Evolutionary conservation across 1,140 invertebrate genomes (phyloP).

Genomic region (Goniozus legneri): DNA sequence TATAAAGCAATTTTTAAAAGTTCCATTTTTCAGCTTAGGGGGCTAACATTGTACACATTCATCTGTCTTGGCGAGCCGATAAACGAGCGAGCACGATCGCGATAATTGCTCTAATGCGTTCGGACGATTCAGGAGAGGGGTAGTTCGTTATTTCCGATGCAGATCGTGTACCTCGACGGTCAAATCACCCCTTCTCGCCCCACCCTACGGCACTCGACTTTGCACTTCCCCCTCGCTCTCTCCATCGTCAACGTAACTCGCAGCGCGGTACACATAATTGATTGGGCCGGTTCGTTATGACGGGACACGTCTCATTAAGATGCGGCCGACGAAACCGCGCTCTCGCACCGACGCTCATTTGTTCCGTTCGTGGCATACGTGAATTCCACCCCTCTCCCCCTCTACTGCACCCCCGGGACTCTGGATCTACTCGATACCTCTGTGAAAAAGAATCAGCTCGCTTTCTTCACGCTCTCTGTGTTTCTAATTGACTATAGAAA

Average conservation of each 20-base stretch:
- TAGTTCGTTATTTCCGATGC: conserved; percentile 25
- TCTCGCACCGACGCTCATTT: conserved; percentile 31
- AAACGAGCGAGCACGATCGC: conserved; percentile 16
- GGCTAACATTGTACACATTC: too few relatives aligned
- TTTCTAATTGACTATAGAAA: too few relatives aligned
- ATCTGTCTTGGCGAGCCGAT: conserved; percentile 26
- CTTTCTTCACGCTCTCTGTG: not conserved
- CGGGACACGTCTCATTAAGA: conserved; percentile 36
- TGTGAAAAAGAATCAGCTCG: not conserved
- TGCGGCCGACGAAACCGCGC: conserved; percentile 16
- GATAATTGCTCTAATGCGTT: conserved; percentile 33
- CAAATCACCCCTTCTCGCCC: not conserved
- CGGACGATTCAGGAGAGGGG: conserved; percentile 6
- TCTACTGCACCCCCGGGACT: not conserved
- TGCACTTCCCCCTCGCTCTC: conserved; percentile 18
- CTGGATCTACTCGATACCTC: not conserved
- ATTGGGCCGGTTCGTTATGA: conserved; percentile 36
- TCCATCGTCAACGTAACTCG: conserved; percentile 4
- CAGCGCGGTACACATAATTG: conserved; percentile 25
- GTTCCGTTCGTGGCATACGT: conserved; percentile 26
- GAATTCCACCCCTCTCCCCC: not conserved
- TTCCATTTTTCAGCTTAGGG: too few relatives aligned
- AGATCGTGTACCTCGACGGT: conserved; percentile 16
- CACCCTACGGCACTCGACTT: not conserved
- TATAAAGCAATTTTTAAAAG: too few relatives aligned